Evolutionary conservation across 2,113 vertebrate genomes (phyloP).

Genomic region (Leptosomus discolor): DNA sequence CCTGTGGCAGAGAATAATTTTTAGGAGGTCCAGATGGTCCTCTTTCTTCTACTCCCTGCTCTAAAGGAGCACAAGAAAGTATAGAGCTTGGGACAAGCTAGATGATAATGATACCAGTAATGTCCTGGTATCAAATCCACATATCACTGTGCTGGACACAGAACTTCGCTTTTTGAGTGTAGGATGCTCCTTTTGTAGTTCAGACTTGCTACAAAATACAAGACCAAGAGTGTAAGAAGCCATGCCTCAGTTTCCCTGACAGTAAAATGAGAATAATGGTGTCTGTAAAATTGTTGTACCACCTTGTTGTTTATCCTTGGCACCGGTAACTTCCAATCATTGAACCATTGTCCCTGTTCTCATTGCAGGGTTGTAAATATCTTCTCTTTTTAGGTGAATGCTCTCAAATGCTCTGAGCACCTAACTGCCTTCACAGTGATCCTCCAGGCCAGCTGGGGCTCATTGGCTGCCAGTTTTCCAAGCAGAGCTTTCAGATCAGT

Average conservation of each 20-base stretch:
- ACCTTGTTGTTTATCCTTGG: not conserved
- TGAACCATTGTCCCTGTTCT: not conserved
- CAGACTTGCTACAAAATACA: not conserved
- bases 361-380: not conserved
- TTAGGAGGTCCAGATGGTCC: not conserved
- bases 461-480: not conserved
- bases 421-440: not conserved
- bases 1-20: not conserved
- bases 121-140: not conserved
- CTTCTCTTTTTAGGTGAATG: not conserved
- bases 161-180: fast-evolving
- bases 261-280: not conserved
- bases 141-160: not conserved
- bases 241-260: not conserved
- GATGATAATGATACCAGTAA: not conserved
- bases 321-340: not conserved
- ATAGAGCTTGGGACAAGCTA: not conserved
- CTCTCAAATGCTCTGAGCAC: not conserved
- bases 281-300: not conserved
- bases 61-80: not conserved
- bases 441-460: not conserved
- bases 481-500: not conserved
- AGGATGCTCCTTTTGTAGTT: not conserved
- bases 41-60: not conserved
- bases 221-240: not conserved